These are phyloP conservation scores for Papilio glaucus DNA, from an alignment of 1,140 invertebrate genomes.

Conservation along the genomic window DNA sequence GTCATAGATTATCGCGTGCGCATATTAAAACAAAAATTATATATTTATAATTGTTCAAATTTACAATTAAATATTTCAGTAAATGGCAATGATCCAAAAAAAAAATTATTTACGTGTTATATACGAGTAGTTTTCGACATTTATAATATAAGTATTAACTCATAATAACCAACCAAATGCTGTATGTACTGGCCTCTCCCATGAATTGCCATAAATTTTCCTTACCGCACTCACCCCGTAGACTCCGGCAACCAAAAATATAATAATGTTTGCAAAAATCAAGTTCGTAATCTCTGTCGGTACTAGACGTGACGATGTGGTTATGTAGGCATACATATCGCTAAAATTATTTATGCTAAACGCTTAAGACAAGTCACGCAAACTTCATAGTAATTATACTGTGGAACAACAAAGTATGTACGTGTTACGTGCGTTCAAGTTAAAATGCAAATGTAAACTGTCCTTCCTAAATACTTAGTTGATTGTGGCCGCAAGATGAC, in stretches of 20 bases:
- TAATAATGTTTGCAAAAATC: not conserved
- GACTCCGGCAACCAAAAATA: not conserved
- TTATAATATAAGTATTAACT: too few species aligned
- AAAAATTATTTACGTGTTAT: too few species aligned
- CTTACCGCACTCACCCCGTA: not conserved
- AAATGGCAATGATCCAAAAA: too few species aligned
- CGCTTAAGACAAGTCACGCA: not conserved
- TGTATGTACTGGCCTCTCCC: too few species aligned
- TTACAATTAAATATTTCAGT: too few species aligned
- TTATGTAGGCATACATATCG: not conserved
- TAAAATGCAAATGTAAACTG: constrained; percentile 21
- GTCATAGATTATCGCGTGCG: too few species aligned
- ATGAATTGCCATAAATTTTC: not conserved
- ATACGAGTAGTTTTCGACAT: too few species aligned
- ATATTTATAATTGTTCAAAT: too few species aligned
- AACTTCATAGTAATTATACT: constrained; percentile 7
- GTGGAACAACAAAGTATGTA: not conserved
- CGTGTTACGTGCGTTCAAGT: not conserved
- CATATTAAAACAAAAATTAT: too few species aligned
- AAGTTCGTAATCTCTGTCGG: not conserved
- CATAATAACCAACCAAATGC: too few species aligned
- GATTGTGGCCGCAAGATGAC: not conserved
- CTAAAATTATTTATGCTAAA: not conserved
- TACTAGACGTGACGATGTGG: not conserved
- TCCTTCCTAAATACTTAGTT: constrained; percentile 19